Evolutionary conservation across 1,140 invertebrate species (phyloP).

Genomic region (Brachionus sp.): DNA sequence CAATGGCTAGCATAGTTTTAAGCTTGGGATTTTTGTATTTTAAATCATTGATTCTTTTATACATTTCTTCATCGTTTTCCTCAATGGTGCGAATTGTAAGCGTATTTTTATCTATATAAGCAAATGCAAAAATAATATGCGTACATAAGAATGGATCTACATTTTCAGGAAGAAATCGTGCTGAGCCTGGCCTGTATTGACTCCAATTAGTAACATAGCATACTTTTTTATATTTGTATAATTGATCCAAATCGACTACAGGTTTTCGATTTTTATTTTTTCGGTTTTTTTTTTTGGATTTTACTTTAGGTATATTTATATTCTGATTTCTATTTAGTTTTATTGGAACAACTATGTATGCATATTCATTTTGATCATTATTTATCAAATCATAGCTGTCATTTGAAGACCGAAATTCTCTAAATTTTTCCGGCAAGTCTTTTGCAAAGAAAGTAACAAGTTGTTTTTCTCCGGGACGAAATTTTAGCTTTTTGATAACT

Average conservation of each 20-base stretch:
- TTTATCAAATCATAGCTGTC: neutral
- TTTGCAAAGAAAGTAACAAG: neutral
- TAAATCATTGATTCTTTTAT: constrained; percentile 71
- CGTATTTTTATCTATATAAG: constrained; percentile 66
- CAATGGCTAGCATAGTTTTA: constrained; percentile 86
- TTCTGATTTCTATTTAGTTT: neutral
- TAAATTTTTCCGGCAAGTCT: neutral
- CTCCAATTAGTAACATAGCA: constrained; percentile 94
- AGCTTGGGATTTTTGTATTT: constrained; percentile 88
- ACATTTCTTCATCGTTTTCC: constrained; percentile 72
- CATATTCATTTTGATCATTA: constrained; percentile 1
- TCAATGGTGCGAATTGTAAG: constrained; percentile 75
- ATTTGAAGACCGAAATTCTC: neutral
- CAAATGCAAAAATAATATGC: constrained; percentile 87
- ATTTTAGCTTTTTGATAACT: neutral
- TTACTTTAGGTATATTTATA: neutral
- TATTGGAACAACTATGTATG: constrained; percentile 37
- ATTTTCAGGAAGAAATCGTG: constrained; percentile 79
- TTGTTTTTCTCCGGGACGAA: neutral
- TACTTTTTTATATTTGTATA: constrained; percentile 55
- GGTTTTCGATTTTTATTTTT: constrained; percentile 19
- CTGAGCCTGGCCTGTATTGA: constrained; percentile 75
- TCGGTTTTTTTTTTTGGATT: neutral
- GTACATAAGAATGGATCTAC: constrained; percentile 81
- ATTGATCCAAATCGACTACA: neutral